Percentiles rank a stretch among this genome's conserved stretches.
These are phyloP conservation scores for Anomalospiza imberbis DNA, from an alignment of 2,797 vertebrate genomes.

Conservation along the genomic window DNA sequence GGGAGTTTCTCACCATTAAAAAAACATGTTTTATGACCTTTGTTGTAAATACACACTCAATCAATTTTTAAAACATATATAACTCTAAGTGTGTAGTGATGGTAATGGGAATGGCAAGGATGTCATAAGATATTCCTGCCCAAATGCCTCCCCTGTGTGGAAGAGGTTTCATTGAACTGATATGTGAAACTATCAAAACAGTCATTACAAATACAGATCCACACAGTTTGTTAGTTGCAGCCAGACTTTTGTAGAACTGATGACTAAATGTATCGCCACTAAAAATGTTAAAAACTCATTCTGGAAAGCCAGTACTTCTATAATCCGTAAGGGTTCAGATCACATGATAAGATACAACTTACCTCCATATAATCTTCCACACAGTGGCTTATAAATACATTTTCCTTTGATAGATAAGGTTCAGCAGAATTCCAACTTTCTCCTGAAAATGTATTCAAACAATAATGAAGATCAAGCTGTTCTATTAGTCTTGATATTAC, in stretches of 20 bases:
- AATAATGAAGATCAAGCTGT: conserved; percentile 22
- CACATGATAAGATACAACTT: conserved; percentile 15
- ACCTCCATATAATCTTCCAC: conserved; percentile 33
- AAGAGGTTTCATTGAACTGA: conserved; percentile 48
- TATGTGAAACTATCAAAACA: conserved; percentile 32
- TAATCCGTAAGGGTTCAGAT: not conserved
- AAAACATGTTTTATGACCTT: conserved; percentile 32
- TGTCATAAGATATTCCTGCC: conserved; percentile 50
- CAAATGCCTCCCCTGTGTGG: conserved; percentile 37
- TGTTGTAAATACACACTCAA: conserved; percentile 36
- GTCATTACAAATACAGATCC: conserved; percentile 30
- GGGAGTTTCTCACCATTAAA: conserved; percentile 50
- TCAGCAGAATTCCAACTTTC: conserved; percentile 51
- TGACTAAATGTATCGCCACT: conserved; percentile 22
- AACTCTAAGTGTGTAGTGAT: conserved; percentile 10
- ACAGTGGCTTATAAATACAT: conserved; percentile 37
- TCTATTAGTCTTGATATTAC: conserved; percentile 30
- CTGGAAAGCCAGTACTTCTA: conserved; percentile 15
- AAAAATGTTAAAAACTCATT: conserved; percentile 35
- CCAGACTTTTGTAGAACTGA: conserved; percentile 13
- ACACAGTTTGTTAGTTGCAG: not conserved
- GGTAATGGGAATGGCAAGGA: conserved; percentile 32
- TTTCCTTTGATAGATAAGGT: conserved; percentile 38
- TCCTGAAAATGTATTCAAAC: conserved; percentile 48
- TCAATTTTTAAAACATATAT: conserved; percentile 55